phyloP scores from a whole-genome alignment of 1,140 invertebrate species.

The Drosophila murphyi region DNA sequence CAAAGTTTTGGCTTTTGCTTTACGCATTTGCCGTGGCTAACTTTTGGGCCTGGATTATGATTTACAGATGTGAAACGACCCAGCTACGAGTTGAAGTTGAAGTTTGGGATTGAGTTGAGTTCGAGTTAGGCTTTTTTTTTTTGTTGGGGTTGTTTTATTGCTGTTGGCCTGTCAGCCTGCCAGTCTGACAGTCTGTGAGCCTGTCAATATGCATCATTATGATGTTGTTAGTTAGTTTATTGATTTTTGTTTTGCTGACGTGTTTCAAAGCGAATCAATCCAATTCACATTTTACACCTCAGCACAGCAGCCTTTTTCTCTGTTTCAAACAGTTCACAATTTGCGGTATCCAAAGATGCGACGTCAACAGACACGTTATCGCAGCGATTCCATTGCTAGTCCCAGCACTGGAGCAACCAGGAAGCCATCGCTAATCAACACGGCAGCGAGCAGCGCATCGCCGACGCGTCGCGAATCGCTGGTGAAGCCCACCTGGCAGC shows the following conservation, averaged over 20 bases:
- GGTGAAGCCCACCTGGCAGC: conserved; percentile 84
- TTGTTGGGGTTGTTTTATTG: conserved; percentile 9
- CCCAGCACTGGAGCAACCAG: conserved; percentile 51
- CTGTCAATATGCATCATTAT: conserved; percentile 18
- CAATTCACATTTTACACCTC: conserved; percentile 24
- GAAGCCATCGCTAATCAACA: conserved; percentile 52
- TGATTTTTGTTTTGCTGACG: conserved; percentile 29
- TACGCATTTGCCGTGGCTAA: conserved; percentile 25
- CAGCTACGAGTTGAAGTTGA: conserved; percentile 14
- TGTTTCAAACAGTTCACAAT: not conserved
- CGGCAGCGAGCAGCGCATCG: conserved; percentile 48
- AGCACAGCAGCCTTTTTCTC: conserved; percentile 6
- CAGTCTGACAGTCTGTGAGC: too few species aligned
- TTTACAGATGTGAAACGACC: conserved; percentile 1
- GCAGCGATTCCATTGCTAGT: conserved; percentile 68
- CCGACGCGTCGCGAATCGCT: conserved; percentile 75
- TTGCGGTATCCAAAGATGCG: conserved; percentile 51
- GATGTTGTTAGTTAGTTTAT: conserved; percentile 44
- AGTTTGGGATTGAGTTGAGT: conserved; percentile 2
- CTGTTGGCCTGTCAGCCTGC: conserved; percentile 1
- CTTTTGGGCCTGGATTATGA: conserved; percentile 23
- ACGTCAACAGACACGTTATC: conserved; percentile 74
- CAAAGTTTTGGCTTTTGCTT: conserved; percentile 43
- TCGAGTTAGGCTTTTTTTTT: not conserved
- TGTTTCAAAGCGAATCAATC: conserved; percentile 29